Percentiles rank a stretch among this genome's conserved stretches.
phyloP scores from a whole-genome alignment of 2,113 vertebrate genomes.

The Herpetotheres cachinnans region DNA sequence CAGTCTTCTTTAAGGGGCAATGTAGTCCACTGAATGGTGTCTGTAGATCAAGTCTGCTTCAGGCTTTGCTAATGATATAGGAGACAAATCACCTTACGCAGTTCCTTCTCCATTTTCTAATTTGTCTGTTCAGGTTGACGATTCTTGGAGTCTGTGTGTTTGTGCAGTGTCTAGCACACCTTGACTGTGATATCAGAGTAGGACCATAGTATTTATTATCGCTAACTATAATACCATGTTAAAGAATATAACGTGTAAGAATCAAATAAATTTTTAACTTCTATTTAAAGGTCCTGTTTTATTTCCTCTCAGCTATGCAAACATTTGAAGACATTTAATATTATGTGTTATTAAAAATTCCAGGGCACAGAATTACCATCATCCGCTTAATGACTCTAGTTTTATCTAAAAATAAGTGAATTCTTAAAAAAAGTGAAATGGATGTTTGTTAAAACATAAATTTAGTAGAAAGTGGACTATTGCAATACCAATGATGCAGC shows the following conservation, averaged over 20 bases:
- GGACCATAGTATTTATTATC: background rate
- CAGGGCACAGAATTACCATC: background rate
- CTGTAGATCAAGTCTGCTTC: background rate
- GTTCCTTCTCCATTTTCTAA: background rate
- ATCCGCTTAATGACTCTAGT: background rate
- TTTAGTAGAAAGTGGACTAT: background rate
- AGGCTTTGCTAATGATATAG: background rate
- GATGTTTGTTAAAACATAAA: background rate
- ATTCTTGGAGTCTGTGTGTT: background rate
- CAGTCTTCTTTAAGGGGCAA: background rate
- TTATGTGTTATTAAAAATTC: background rate
- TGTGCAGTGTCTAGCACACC: background rate
- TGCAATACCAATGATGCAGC: background rate
- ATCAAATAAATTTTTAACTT: background rate
- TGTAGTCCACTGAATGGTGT: background rate
- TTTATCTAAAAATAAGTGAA: background rate
- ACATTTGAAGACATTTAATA: background rate
- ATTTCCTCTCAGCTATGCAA: background rate
- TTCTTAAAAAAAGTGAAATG: background rate
- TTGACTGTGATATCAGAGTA: background rate
- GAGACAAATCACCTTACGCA: accelerated
- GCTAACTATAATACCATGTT: background rate
- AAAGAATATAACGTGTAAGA: background rate
- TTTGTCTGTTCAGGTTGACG: background rate
- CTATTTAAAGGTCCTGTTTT: background rate